These are phyloP conservation scores for Drosophila lacicola DNA, from an alignment of 2,888 invertebrate species.

Conservation along the genomic window DNA sequence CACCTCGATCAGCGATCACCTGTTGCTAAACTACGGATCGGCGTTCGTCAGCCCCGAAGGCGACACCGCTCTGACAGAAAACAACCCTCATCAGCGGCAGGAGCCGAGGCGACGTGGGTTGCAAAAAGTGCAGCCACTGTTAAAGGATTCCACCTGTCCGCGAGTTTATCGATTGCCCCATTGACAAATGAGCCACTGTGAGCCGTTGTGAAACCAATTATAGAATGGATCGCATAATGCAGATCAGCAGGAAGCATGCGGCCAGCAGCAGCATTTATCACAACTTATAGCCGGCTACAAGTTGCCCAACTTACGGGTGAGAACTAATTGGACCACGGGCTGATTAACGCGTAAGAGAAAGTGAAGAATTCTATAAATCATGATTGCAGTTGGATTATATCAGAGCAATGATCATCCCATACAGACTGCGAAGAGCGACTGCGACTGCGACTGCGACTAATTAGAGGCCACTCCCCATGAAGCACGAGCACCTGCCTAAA, in stretches of 20 bases:
- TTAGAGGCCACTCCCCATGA: constrained; percentile 63
- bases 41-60: constrained; percentile 26
- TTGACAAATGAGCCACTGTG: constrained; percentile 81
- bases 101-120: constrained; percentile 23
- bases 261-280: constrained; percentile 22
- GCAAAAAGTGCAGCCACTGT: constrained; percentile 27
- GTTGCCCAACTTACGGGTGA: constrained; percentile 34
- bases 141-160: constrained; percentile 81
- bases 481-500: constrained; percentile 67
- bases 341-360: constrained; percentile 37
- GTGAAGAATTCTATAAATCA: constrained; percentile 70
- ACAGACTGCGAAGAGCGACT: constrained; percentile 1
- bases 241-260: constrained; percentile 10
- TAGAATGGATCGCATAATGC: constrained; percentile 68
- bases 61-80: constrained; percentile 31
- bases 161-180: constrained; percentile 75
- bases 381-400: constrained; percentile 55
- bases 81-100: constrained; percentile 44
- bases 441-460: constrained; percentile 46
- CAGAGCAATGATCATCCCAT: constrained; percentile 41
- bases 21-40: constrained; percentile 58
- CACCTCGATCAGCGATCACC: constrained; percentile 72
- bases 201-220: constrained; percentile 81
- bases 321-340: constrained; percentile 57
- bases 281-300: constrained; percentile 1